Base-by-base conservation (phyloP, 1,140 invertebrate genomes). In the Episyrphus balteatus region DNA sequence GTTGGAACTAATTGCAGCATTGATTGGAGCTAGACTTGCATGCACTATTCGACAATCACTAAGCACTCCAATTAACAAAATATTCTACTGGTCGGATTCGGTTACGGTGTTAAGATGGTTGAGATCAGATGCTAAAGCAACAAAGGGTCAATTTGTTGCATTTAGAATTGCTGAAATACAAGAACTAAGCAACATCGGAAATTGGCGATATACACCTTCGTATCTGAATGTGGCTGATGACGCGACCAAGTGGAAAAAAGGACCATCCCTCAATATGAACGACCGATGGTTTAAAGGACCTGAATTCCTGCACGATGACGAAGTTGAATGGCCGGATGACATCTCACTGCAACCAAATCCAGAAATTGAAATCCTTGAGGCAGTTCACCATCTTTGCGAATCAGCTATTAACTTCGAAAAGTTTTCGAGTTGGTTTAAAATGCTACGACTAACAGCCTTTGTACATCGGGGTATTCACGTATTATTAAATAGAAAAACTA, bases 201-300 rank as follows among this genome's bases (percentile, higher is more conserved):
- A 59, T 11, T 61, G 61, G 59, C 42, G 48, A 18, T 62, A 58
- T 56, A 21, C 59, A 6, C 55, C 58, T 0, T 51, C 55, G 0
- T 42, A 42, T 10, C 10, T 47, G 0, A 61, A 64, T 34, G 50
- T 54, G 12, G 55, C 55, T 0, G 61, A 64, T 37, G 58, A 55
- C 10, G 60, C 55, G 0, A 64, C 58, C 2, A n/a, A 47, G 18
- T 9, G 14, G 3, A 42, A 26, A 12, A 26, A 7, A 12, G 8
- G n/a, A 8, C 13, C 15, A 6, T 26, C 14, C 7, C 11, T 6
- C 12, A 11, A 21, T 12, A 13, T 10, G 6, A 42, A 5, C 21
- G 15, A 13, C 3, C 8, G 6, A 2, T 42, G 41, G 41, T 12
- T 42, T 2, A 32, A 33, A 36, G 43, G 43, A 34, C 43, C 33